Percentiles rank a stretch among this genome's conserved stretches.
These are phyloP conservation scores for Champsocephalus gunnari DNA, from an alignment of 2,797 vertebrate genomes.

Conservation along the genomic window DNA sequence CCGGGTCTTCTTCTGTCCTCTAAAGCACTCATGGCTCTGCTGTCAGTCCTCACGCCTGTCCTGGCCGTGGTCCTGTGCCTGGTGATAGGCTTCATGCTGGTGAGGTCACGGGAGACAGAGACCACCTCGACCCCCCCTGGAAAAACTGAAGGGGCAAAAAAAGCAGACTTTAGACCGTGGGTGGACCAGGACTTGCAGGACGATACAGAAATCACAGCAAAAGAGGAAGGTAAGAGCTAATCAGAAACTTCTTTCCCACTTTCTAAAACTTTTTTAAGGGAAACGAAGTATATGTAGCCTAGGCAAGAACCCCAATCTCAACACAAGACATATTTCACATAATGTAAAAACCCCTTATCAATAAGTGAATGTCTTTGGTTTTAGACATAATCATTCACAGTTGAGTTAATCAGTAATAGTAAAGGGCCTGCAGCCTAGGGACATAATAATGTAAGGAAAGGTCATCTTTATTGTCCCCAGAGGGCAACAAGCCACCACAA, in stretches of 20 bases:
- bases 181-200: slow-evolving; percentile 91
- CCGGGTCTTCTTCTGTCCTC: not conserved
- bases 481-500: no score
- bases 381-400: not conserved
- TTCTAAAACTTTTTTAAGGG: not conserved
- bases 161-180: slow-evolving; percentile 80
- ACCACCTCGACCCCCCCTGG: not conserved
- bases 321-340: not conserved
- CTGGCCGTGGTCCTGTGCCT: slow-evolving; percentile 87
- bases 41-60: slow-evolving; percentile 87
- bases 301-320: not conserved
- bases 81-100: slow-evolving; percentile 84
- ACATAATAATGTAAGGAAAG: no score
- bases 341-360: not conserved
- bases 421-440: not conserved
- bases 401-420: slow-evolving; percentile 2
- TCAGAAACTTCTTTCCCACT: no score
- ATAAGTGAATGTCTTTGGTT: not conserved
- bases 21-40: slow-evolving; percentile 81
- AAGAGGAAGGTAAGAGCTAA: slow-evolving; percentile 83
- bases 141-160: not conserved
- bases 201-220: slow-evolving; percentile 76
- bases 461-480: no score
- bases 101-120: slow-evolving; percentile 60
- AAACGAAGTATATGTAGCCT: not conserved